Evolutionary conservation across 35 echinoderm and acorn worm species (phyloP).

Genomic region (Acanthaster planci): DNA sequence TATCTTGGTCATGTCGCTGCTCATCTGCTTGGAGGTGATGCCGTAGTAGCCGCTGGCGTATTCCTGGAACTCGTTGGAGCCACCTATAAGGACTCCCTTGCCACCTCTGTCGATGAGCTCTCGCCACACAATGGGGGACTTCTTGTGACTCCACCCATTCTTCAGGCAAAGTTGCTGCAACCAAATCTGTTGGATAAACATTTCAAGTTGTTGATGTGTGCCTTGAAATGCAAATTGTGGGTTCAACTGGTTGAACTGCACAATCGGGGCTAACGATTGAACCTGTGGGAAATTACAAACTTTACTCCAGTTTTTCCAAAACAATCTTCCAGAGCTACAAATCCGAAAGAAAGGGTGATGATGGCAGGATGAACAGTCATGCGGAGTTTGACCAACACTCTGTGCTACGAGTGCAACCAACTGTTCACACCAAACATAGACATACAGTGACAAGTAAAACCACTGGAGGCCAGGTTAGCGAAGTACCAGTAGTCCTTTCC

Average conservation of each 20-base stretch:
- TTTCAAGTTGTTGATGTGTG: background rate
- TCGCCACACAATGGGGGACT: constrained; percentile 93
- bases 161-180: constrained; percentile 60
- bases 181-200: constrained; percentile 70
- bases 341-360: too few species aligned
- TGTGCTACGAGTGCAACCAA: too few species aligned
- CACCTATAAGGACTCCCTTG: constrained; percentile 85
- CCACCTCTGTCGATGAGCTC: constrained; percentile 88
- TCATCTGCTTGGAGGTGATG: constrained; percentile 69
- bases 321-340: too few species aligned
- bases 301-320: background rate
- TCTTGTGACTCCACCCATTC: constrained; percentile 77
- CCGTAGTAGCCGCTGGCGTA: constrained; percentile 94
- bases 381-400: too few species aligned
- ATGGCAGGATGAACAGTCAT: too few species aligned
- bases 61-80: constrained; percentile 96
- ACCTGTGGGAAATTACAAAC: background rate
- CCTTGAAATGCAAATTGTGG: too few species aligned
- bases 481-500: too few species aligned
- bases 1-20: constrained; percentile 86
- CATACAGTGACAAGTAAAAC: too few species aligned
- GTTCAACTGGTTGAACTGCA: too few species aligned
- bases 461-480: too few species aligned
- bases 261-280: too few species aligned
- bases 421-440: too few species aligned